Base-by-base conservation (phyloP, 2,888 invertebrate genomes). In the Perizoma flavofasciatum region DNA sequence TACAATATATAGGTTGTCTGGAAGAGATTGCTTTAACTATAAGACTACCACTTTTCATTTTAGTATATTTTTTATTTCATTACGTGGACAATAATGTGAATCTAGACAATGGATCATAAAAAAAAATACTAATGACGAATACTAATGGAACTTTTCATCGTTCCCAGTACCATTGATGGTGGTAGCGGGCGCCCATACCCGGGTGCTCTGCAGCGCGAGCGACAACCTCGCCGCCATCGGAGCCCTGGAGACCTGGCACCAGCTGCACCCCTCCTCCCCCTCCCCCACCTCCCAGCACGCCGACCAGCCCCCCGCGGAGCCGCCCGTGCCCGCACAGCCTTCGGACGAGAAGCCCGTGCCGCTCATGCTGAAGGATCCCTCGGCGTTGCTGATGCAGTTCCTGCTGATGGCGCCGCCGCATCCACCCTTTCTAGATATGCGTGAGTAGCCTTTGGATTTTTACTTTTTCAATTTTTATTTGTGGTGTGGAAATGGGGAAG, bases 161-260 rank as follows among this genome's bases (percentile, higher is more conserved):
- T 22, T 22, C 22, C 6, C 92, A 97, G 98, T 97, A 71, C 98
- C 98, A 8, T 92, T 98, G 65, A 90, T 98, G 65, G 97, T 97
- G 76, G 97, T 98, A 33, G 92, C 98, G 70, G 96, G 97, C 48
- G 95, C 96, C 69, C 97, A 98, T 88, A 95, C 96, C 39, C 95
- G 96, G 63, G 94, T 96, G 50, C 92, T 97, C 59, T 66, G 83
- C 74, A 74, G 77, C 61, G 84, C 84, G 49, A 81, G 85, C 61
- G 65, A 63, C 65, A 59, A 65, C 54, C 68, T 68, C 8, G 79
- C 78, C 22, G 71, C 76, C 40, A 77, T 83, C 66, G 78, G 82
- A 68, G 79, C 76, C 58, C 77, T 75, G 34, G 73, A 68, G 6
- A 71, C 81, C 59, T 79, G 86, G 85, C 79, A 66, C 61, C 71